Evolutionary conservation across 2,888 invertebrate species (phyloP).

Genomic region (Smittia aterrima): DNA sequence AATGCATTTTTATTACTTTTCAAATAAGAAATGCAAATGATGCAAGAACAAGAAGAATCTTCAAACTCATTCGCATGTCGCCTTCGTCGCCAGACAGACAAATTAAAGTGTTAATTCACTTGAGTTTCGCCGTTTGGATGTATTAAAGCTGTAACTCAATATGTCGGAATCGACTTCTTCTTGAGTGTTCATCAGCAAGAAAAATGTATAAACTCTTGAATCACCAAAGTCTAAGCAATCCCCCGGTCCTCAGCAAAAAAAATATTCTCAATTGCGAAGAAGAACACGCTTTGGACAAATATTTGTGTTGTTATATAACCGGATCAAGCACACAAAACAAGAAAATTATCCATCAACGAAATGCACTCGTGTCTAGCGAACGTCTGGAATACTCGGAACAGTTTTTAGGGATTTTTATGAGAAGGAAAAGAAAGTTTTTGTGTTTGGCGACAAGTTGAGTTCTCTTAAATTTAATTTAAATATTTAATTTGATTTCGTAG

Average conservation of each 20-base stretch:
- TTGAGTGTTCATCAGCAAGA: no score
- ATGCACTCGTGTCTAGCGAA: slow-evolving; percentile 22
- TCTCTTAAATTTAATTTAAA: no score
- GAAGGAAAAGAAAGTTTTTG: no score
- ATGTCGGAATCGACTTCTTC: no score
- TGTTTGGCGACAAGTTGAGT: no score
- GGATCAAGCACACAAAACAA: slow-evolving; percentile 23
- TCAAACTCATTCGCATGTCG: not conserved
- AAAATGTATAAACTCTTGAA: no score
- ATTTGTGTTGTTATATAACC: slow-evolving; percentile 23
- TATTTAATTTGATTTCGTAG: no score
- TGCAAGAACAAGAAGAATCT: not conserved
- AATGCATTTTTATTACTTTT: slow-evolving; percentile 29
- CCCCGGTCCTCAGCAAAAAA: not conserved
- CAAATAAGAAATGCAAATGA: slow-evolving; percentile 29
- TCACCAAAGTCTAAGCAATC: not conserved
- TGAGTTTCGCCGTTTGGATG: no score
- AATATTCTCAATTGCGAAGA: not conserved
- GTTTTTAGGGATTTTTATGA: no score
- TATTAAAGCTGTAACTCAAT: no score
- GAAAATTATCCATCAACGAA: slow-evolving; percentile 22
- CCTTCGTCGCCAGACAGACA: slow-evolving; percentile 15
- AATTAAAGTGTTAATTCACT: slow-evolving; percentile 32
- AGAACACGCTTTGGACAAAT: not conserved
- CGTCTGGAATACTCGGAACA: slow-evolving; percentile 33